These are phyloP conservation scores for Gobio gobio DNA, from an alignment of 2,113 vertebrate species.

Conservation along the genomic window DNA sequence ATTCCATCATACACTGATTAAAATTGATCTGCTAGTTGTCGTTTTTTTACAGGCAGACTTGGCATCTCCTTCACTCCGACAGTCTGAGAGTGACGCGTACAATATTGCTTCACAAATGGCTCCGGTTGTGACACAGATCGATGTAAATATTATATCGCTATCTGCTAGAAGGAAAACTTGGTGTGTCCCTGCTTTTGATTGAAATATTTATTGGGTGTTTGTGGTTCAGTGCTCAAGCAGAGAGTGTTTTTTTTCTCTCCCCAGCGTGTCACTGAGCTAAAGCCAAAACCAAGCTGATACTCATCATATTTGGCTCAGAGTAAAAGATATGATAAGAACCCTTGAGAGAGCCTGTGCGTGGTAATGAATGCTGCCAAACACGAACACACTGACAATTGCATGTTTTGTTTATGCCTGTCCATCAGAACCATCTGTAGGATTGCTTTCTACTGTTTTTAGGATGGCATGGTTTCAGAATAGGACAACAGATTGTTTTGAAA, in stretches of 20 bases:
- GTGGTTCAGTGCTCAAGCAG: constrained; percentile 57
- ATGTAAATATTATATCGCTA: constrained; percentile 74
- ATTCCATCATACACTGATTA: constrained; percentile 75
- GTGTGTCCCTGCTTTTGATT: constrained; percentile 62
- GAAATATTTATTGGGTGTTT: constrained; percentile 59
- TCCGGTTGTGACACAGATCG: constrained; percentile 71
- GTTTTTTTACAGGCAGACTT: constrained; percentile 67
- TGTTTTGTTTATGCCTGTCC: constrained; percentile 10
- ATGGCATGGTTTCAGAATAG: not conserved
- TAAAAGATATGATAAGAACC: constrained; percentile 14
- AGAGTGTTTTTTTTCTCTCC: constrained; percentile 47
- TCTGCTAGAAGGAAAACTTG: constrained; percentile 61
- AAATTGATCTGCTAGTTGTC: constrained; percentile 81
- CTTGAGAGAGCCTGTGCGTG: constrained; percentile 2
- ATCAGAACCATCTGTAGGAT: constrained; percentile 9
- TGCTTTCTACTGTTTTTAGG: constrained; percentile 6
- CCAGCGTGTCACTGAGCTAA: constrained; percentile 43
- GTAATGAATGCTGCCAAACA: constrained; percentile 9
- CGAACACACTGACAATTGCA: not conserved
- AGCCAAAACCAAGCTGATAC: constrained; percentile 27
- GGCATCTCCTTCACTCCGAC: constrained; percentile 75
- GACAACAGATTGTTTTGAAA: not conserved
- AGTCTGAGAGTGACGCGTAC: constrained; percentile 71
- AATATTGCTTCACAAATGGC: constrained; percentile 61
- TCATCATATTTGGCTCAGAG: constrained; percentile 21